Conservation (phyloP, 2,888 invertebrate species). For the Orchestes rusci region DNA sequence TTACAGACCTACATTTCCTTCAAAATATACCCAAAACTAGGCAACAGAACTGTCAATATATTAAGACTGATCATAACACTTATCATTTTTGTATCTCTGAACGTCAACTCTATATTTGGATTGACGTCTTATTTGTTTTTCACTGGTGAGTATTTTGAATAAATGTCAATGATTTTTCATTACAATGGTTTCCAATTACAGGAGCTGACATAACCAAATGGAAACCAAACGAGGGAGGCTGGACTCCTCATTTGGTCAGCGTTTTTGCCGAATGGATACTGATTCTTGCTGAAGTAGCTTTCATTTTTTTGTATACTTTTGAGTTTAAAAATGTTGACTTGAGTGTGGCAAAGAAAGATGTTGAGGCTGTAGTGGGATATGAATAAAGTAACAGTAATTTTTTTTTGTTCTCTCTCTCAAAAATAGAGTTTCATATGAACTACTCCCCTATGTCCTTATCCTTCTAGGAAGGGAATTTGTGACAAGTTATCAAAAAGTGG, state of each 20-base stretch:
- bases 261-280: slow-evolving; percentile 28
- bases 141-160: slow-evolving; percentile 12
- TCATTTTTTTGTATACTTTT: slow-evolving; percentile 22
- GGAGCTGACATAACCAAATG: slow-evolving; percentile 30
- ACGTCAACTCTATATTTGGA: slow-evolving; percentile 8
- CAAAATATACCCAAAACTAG: slow-evolving; percentile 15
- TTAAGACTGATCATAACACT: slow-evolving; percentile 4
- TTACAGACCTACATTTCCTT: slow-evolving; percentile 21
- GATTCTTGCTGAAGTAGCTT: slow-evolving; percentile 17
- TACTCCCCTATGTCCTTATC: too few species aligned
- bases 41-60: slow-evolving; percentile 7
- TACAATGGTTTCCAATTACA: too few species aligned
- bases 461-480: too few species aligned
- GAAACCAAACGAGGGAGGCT: slow-evolving; percentile 28
- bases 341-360: too few species aligned
- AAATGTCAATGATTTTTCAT: slow-evolving; percentile 3
- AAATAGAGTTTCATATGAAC: too few species aligned
- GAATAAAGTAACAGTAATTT: too few species aligned
- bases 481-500: too few species aligned
- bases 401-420: too few species aligned
- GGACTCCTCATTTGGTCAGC: slow-evolving; percentile 27
- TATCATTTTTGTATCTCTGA: slow-evolving; percentile 5
- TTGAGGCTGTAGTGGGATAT: too few species aligned
- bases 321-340: slow-evolving; percentile 28
- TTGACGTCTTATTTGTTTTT: slow-evolving; percentile 11